phyloP scores from a whole-genome alignment of 2,888 invertebrate genomes.

The Candidula unifasciata region DNA sequence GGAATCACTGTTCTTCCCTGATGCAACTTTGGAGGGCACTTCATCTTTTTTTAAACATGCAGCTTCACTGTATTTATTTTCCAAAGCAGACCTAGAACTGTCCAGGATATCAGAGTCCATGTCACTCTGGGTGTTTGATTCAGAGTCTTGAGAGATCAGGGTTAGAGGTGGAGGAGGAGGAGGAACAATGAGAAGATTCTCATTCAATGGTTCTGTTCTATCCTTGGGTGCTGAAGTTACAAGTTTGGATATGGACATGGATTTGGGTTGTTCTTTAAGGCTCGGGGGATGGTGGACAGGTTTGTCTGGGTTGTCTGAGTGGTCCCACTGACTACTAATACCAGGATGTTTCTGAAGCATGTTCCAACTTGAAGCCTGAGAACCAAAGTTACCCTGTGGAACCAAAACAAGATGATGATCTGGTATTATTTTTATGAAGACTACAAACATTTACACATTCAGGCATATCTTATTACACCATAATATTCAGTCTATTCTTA shows the following conservation, averaged over 20 bases:
- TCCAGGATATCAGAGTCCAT: conserved; percentile 59
- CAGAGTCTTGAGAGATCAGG: conserved; percentile 30
- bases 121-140: conserved; percentile 55
- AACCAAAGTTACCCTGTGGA: too few species aligned
- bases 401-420: too few species aligned
- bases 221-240: conserved; percentile 33
- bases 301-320: neutral
- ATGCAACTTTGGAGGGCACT: too few species aligned
- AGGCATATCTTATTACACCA: too few species aligned
- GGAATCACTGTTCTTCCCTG: neutral
- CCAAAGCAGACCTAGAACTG: conserved; percentile 60
- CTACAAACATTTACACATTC: too few species aligned
- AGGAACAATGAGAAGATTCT: conserved; percentile 39
- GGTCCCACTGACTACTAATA: too few species aligned
- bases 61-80: conserved; percentile 52
- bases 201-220: conserved; percentile 11
- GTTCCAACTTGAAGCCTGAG: too few species aligned
- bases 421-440: too few species aligned
- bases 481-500: too few species aligned
- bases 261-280: neutral
- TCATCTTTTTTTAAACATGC: neutral
- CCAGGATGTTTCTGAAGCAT: too few species aligned
- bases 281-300: neutral
- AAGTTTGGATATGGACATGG: conserved; percentile 22
- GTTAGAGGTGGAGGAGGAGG: conserved; percentile 47